Percentiles rank a stretch among this genome's conserved stretches.
Evolutionary conservation across 2,888 invertebrate species (phyloP).

Genomic region (Synanthedon tipuliformis): DNA sequence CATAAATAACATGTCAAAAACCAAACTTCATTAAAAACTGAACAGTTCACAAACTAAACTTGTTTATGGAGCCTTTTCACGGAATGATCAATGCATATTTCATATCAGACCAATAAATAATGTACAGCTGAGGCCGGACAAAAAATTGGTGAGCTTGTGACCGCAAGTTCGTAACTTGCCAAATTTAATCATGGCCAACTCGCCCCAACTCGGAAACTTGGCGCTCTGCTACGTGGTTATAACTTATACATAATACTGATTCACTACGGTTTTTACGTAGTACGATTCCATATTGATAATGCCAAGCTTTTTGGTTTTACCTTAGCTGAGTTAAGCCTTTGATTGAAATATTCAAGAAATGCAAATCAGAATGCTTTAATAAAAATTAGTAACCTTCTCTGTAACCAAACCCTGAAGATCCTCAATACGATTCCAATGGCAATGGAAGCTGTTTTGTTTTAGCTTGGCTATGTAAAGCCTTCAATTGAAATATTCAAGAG

Average conservation of each 20-base stretch:
- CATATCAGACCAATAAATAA: constrained; percentile 45
- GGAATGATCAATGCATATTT: constrained; percentile 45
- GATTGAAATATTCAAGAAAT: too few species aligned
- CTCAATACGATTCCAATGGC: too few species aligned
- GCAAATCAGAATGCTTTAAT: too few species aligned
- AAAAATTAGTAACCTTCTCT: too few species aligned
- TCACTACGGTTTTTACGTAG: too few species aligned
- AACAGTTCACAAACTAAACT: constrained; percentile 24
- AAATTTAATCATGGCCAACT: constrained; percentile 49
- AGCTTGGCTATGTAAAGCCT: too few species aligned
- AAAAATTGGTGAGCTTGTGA: constrained; percentile 41
- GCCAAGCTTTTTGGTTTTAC: too few species aligned
- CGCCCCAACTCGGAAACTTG: constrained; percentile 4
- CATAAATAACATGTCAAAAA: constrained; percentile 2
- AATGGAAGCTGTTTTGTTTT: too few species aligned
- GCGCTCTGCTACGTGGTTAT: constrained; percentile 16
- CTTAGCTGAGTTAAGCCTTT: too few species aligned
- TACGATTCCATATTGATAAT: too few species aligned
- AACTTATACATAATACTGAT: neutral
- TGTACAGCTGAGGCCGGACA: constrained; percentile 28
- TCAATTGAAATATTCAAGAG: too few species aligned
- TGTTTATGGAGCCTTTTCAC: constrained; percentile 29
- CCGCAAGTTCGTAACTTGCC: constrained; percentile 49
- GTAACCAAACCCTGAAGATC: too few species aligned
- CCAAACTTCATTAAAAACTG: constrained; percentile 23